Evolutionary conservation across 2,888 invertebrate species (phyloP).

Genomic region (Ryuthela nishihirai): DNA sequence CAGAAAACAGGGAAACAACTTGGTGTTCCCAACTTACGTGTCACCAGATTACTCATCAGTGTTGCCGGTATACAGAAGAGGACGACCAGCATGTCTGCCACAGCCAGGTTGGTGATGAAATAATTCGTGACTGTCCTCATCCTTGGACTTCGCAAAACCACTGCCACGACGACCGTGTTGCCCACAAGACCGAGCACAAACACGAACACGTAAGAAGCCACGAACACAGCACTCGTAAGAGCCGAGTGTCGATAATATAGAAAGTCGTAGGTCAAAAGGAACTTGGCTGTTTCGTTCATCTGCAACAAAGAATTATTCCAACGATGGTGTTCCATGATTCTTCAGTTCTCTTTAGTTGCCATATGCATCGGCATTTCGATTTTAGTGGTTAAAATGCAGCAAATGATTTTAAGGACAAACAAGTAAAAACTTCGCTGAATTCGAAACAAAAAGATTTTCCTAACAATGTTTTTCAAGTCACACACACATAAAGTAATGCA

Average conservation of each 20-base stretch:
- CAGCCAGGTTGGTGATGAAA: constrained; percentile 71
- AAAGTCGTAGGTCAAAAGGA: not conserved
- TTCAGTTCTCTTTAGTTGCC: too few species aligned
- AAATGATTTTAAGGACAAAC: too few species aligned
- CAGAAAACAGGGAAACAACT: too few species aligned
- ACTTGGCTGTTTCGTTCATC: not conserved
- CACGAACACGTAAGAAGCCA: constrained; percentile 10
- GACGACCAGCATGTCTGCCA: constrained; percentile 88
- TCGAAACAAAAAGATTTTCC: too few species aligned
- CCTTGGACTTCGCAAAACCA: not conserved
- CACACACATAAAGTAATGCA: too few species aligned
- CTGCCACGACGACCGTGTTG: constrained; percentile 6
- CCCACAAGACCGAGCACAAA: constrained; percentile 12
- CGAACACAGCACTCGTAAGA: constrained; percentile 2
- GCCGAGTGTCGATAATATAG: constrained; percentile 5
- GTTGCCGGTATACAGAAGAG: constrained; percentile 91
- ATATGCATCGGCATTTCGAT: too few species aligned
- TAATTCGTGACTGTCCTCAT: constrained; percentile 20
- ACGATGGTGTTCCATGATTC: too few species aligned
- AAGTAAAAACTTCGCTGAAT: too few species aligned
- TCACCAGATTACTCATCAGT: constrained; percentile 88
- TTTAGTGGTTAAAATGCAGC: too few species aligned
- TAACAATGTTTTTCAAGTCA: too few species aligned
- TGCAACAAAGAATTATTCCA: too few species aligned
- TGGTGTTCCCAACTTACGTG: constrained; percentile 94